These are phyloP conservation scores for Acipenser oxyrinchus DNA, from an alignment of 2,797 vertebrate genomes.

Conservation along the genomic window DNA sequence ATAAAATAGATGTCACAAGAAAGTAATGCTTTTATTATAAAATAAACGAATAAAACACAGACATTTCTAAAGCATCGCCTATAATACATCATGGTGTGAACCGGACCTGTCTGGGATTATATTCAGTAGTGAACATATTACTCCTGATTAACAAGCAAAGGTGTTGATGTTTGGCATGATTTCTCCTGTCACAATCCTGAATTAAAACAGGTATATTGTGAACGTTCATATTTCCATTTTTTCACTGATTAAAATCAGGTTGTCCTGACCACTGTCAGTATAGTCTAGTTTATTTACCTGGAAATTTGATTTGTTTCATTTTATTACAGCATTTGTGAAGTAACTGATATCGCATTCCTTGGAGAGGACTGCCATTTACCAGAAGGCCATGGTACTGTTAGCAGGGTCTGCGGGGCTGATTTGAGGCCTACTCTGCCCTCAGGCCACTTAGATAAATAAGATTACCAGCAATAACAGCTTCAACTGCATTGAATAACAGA, in stretches of 20 bases:
- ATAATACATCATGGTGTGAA: no score
- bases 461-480: conserved; percentile 85
- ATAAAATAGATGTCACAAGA: no score
- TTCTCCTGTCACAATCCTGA: not conserved
- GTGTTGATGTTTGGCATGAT: not conserved
- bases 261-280: conserved; percentile 69
- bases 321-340: conserved; percentile 78
- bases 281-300: conserved; percentile 80
- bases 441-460: conserved; percentile 79
- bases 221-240: conserved; percentile 37
- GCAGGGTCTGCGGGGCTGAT: conserved; percentile 69
- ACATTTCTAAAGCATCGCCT: no score
- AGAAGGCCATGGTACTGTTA: conserved; percentile 66
- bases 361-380: conserved; percentile 72
- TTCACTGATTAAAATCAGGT: conserved; percentile 70
- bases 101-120: no score
- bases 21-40: no score
- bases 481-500: conserved; percentile 81
- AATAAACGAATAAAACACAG: no score
- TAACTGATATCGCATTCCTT: conserved; percentile 75
- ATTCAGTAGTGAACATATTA: no score
- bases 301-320: conserved; percentile 84
- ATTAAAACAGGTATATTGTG: conserved; percentile 10
- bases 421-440: conserved; percentile 65
- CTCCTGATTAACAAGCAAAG: no score